These are phyloP conservation scores for Cephus sareptanus DNA, from an alignment of 2,888 invertebrate genomes.

Conservation along the genomic window DNA sequence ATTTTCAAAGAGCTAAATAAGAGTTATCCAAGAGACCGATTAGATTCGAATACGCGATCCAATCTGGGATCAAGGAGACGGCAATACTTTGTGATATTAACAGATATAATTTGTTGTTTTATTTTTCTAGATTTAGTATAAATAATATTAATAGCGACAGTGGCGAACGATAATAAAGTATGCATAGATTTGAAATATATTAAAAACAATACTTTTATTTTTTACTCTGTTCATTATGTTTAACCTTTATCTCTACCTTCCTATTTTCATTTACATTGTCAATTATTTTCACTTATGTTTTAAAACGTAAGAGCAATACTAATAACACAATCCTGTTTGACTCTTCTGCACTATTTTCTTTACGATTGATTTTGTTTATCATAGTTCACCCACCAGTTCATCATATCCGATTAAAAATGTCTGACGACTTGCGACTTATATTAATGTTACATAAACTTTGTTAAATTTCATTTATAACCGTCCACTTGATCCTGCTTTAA, in stretches of 20 bases:
- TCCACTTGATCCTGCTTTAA: not conserved
- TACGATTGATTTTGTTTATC: not conserved
- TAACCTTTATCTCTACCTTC: not conserved
- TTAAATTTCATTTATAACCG: not conserved
- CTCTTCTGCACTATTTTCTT: not conserved
- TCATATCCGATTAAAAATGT: not conserved
- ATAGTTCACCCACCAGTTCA: not conserved
- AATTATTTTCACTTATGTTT: not conserved
- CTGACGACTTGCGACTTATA: not conserved
- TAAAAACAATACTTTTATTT: slow-evolving; percentile 5
- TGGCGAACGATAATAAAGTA: slow-evolving; percentile 1
- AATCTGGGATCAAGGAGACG: slow-evolving; percentile 28
- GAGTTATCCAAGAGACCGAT: slow-evolving; percentile 8
- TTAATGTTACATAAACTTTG: not conserved
- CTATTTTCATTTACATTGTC: not conserved
- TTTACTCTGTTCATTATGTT: not conserved
- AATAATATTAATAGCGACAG: not conserved
- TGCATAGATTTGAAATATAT: slow-evolving; percentile 17
- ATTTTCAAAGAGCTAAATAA: slow-evolving; percentile 12
- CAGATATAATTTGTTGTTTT: slow-evolving; percentile 44
- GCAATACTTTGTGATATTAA: slow-evolving; percentile 59
- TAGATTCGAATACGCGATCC: slow-evolving; percentile 21
- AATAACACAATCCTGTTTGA: not conserved
- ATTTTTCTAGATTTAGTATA: slow-evolving; percentile 6
- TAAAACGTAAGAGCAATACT: not conserved